Evolutionary conservation across 1,140 invertebrate genomes (phyloP).

Genomic region (Galendromus occidentalis): DNA sequence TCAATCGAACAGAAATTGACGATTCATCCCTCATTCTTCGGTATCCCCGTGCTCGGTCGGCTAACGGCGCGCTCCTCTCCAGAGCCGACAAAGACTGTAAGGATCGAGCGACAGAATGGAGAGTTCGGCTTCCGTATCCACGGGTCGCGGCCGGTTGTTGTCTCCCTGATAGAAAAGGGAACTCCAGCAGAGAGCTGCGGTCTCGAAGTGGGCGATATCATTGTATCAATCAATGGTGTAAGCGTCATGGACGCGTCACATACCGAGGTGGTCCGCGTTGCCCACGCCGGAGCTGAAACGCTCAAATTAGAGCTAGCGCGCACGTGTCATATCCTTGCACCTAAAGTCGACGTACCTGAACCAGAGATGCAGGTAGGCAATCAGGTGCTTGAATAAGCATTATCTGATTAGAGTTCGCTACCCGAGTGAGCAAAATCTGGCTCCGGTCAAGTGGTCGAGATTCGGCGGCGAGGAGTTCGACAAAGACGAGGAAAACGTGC

Average conservation of each 20-base stretch:
- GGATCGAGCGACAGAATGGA: conserved; percentile 54
- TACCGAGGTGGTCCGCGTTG: conserved; percentile 80
- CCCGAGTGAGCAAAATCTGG: too few relatives aligned
- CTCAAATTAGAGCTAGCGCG: conserved; percentile 67
- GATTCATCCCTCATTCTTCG: not conserved
- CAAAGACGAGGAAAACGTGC: too few relatives aligned
- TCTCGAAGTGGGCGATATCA: conserved; percentile 76
- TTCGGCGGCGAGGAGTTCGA: not conserved
- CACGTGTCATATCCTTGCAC: conserved; percentile 46
- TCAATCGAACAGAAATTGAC: not conserved
- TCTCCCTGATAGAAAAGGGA: conserved; percentile 62
- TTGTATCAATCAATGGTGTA: conserved; percentile 70
- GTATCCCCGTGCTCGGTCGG: too few relatives aligned
- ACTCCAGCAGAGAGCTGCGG: conserved; percentile 66
- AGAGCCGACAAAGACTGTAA: conserved; percentile 47
- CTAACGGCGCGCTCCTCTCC: too few relatives aligned
- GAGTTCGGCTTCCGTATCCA: conserved; percentile 91
- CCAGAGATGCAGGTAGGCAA: conserved; percentile 21
- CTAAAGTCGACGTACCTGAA: conserved; percentile 16
- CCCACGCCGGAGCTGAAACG: conserved; percentile 58
- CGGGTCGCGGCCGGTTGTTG: conserved; percentile 79
- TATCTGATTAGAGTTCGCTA: too few relatives aligned
- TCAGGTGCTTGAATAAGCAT: conserved; percentile 41
- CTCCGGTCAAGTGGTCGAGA: too few relatives aligned
- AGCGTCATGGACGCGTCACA: conserved; percentile 76